These are phyloP conservation scores for Actinemys pallida DNA, from an alignment of 2,113 vertebrate genomes.

Conservation along the genomic window DNA sequence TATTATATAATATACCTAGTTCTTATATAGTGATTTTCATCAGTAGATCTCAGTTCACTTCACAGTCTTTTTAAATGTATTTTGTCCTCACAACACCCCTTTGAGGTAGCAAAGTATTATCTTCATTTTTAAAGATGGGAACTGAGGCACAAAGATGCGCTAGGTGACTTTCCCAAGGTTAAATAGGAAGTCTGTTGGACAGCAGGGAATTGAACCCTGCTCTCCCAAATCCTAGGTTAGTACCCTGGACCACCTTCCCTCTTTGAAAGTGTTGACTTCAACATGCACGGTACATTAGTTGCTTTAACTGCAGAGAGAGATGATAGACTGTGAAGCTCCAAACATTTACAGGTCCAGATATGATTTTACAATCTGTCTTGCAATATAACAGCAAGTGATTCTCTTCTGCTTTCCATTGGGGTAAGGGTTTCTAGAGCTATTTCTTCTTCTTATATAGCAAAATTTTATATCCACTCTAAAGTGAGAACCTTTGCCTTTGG, in stretches of 20 bases:
- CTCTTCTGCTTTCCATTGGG: background rate
- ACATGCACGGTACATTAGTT: fast-evolving
- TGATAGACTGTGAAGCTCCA: fast-evolving
- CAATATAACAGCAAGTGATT: background rate
- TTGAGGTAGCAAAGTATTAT: background rate
- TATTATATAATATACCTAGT: background rate
- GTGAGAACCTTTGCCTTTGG: fast-evolving
- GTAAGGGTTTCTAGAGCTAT: background rate
- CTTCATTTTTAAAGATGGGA: background rate
- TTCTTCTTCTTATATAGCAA: background rate
- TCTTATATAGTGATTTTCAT: background rate
- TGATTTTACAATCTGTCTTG: background rate
- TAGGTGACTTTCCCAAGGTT: background rate
- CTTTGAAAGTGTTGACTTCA: background rate
- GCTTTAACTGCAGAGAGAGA: background rate
- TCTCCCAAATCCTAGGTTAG: background rate
- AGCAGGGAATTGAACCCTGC: too few species aligned
- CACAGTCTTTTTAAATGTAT: background rate
- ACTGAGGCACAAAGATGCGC: background rate
- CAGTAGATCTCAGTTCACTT: background rate
- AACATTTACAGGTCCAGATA: background rate
- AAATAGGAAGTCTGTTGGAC: background rate
- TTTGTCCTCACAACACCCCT: background rate
- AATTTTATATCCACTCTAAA: background rate
- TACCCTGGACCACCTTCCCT: background rate